These are phyloP conservation scores for Eidolon dupreanum DNA, from an alignment of 2,797 vertebrate genomes.

Conservation along the genomic window DNA sequence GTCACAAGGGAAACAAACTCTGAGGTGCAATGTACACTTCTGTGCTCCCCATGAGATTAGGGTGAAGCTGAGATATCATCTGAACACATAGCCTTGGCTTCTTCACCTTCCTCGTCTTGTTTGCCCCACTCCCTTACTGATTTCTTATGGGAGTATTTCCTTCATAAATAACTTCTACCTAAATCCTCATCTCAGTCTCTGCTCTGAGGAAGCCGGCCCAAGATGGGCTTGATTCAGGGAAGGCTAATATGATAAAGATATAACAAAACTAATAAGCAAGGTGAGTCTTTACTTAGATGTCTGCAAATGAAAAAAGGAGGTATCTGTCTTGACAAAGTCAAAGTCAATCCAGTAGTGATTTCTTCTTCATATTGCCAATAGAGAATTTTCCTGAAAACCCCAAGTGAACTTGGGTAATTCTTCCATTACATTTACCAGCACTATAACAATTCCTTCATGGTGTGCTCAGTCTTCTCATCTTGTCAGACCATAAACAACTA, in stretches of 20 bases:
- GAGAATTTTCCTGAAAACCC: conserved; percentile 39
- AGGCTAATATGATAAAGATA: neutral
- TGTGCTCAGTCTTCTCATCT: conserved; percentile 1
- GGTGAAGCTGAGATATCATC: neutral
- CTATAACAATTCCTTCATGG: neutral
- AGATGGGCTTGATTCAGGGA: conserved; percentile 25
- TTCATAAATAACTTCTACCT: neutral
- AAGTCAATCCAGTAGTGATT: neutral
- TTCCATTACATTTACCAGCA: neutral
- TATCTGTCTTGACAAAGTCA: neutral
- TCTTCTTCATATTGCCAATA: neutral
- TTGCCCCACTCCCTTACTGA: neutral
- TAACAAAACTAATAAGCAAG: conserved; percentile 18
- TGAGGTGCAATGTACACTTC: neutral
- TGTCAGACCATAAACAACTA: conserved; percentile 22
- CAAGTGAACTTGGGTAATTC: neutral
- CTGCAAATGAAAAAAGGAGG: neutral
- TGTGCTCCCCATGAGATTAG: neutral
- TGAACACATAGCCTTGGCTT: neutral
- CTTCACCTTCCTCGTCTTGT: neutral
- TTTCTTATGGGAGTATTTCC: neutral
- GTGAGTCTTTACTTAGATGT: neutral
- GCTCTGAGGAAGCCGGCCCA: neutral
- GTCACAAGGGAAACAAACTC: conserved; percentile 21
- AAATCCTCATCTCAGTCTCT: neutral